These are phyloP conservation scores for Thunnus albacares DNA, from an alignment of 2,797 vertebrate species.

Conservation along the genomic window DNA sequence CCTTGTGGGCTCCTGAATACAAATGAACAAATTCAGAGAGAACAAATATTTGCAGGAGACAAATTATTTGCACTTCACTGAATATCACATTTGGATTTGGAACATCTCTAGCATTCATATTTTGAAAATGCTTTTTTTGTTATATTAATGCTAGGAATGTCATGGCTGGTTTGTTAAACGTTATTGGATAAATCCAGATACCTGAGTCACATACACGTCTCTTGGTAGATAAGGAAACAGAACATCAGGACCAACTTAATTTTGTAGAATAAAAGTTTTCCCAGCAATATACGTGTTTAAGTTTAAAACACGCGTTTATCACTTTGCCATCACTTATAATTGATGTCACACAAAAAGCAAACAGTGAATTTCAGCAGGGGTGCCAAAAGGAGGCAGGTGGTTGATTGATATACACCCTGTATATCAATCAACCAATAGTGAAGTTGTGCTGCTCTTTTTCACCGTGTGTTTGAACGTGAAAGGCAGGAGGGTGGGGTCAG, in stretches of 20 bases:
- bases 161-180: neutral
- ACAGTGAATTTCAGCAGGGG: conserved; percentile 13
- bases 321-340: conserved; percentile 38
- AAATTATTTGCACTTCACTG: conserved; percentile 8
- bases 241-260: conserved; percentile 2
- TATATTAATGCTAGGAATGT: neutral
- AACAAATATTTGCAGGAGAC: conserved; percentile 20
- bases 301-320: conserved; percentile 24
- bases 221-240: neutral
- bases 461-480: conserved; percentile 58
- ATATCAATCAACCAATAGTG: neutral
- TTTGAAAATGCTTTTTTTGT: conserved; percentile 4
- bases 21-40: conserved; percentile 14
- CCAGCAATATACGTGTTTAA: conserved; percentile 4
- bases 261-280: neutral
- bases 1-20: neutral
- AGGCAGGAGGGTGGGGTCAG: conserved; percentile 65
- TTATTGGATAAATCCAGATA: neutral
- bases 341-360: conserved; percentile 38
- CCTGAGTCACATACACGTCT: neutral
- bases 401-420: conserved; percentile 46
- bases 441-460: conserved; percentile 56
- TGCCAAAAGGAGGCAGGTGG: conserved; percentile 29
- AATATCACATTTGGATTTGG: conserved; percentile 17
- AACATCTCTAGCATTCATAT: neutral